Conservation (phyloP, 1,140 invertebrate genomes). For the Matsumurasca onukii region DNA sequence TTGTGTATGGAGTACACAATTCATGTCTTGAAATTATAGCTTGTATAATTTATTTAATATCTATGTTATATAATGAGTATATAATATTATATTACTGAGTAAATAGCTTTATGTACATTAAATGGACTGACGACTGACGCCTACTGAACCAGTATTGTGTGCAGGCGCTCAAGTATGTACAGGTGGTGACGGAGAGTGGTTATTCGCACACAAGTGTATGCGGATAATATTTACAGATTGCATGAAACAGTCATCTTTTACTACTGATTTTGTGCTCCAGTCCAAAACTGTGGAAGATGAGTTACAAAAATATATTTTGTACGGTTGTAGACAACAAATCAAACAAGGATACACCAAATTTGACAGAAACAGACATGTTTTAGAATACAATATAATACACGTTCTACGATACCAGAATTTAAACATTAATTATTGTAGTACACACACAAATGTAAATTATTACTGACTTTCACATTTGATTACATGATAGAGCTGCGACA, state of each 20-base stretch:
- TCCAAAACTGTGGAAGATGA: not conserved
- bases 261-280: conserved; percentile 1
- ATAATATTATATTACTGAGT: too few relatives aligned
- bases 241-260: not conserved
- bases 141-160: conserved; percentile 2
- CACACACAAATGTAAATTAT: not conserved
- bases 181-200: not conserved
- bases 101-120: conserved; percentile 20
- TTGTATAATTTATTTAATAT: conserved; percentile 7
- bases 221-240: not conserved
- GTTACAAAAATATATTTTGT: conserved; percentile 12
- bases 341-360: not conserved
- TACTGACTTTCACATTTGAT: not conserved
- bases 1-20: not conserved
- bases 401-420: not conserved
- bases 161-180: not conserved
- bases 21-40: not conserved
- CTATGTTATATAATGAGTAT: conserved; percentile 9
- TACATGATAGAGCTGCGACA: not conserved
- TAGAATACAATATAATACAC: conserved; percentile 13
- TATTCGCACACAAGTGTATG: not conserved
- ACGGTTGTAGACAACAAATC: not conserved
- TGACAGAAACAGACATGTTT: not conserved
- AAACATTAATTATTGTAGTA: not conserved
- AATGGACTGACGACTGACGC: conserved; percentile 21